phyloP scores from a whole-genome alignment of 2,113 vertebrate genomes.

The Scalopus aquaticus region DNA sequence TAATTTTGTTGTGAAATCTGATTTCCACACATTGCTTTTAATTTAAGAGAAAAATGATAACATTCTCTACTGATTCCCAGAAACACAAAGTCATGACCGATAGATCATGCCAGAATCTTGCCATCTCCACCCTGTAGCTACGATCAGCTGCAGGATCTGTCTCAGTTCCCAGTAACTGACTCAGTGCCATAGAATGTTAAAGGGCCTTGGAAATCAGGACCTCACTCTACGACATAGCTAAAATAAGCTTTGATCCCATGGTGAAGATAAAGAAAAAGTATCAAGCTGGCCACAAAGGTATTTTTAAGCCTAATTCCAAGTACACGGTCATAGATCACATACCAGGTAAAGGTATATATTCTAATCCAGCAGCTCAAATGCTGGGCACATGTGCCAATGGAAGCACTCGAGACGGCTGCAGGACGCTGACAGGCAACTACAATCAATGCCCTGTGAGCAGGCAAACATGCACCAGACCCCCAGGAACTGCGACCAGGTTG shows the following conservation, averaged over 20 bases:
- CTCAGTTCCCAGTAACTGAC: slow-evolving; percentile 14
- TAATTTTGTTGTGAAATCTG: slow-evolving; percentile 49
- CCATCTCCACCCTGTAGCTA: not conserved
- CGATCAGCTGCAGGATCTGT: not conserved
- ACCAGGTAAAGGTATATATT: not conserved
- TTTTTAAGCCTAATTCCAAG: slow-evolving; percentile 38
- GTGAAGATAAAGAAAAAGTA: not conserved
- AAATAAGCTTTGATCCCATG: slow-evolving; percentile 2
- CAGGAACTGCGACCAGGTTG: not conserved
- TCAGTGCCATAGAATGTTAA: not conserved
- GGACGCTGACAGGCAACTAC: not conserved
- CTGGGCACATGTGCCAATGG: not conserved
- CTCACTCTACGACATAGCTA: not conserved
- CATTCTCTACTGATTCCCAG: slow-evolving; percentile 41
- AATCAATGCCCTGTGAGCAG: not conserved
- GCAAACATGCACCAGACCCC: not conserved
- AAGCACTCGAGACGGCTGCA: not conserved
- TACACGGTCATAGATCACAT: not conserved
- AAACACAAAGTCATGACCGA: not conserved
- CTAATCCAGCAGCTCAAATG: slow-evolving; percentile 14
- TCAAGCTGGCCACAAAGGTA: not conserved
- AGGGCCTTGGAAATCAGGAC: not conserved
- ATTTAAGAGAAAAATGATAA: slow-evolving; percentile 48
- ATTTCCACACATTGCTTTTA: slow-evolving; percentile 30
- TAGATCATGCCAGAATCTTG: slow-evolving; percentile 13